Evolutionary conservation across 2,797 vertebrate species (phyloP).

Genomic region (Oreochromis grahami): DNA sequence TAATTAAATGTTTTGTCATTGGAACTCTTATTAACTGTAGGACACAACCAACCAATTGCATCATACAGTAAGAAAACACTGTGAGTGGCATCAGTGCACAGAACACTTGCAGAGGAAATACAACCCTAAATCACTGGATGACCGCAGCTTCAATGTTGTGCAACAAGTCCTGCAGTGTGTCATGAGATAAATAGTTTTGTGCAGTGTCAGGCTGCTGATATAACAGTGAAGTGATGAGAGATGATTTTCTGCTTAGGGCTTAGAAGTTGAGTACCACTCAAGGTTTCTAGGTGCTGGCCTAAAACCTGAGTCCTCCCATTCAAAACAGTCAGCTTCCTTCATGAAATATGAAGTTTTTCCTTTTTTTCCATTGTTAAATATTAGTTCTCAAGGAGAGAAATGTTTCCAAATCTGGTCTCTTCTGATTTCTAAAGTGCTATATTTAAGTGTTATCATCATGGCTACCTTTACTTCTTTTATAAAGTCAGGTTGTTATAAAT

Average conservation of each 20-base stretch:
- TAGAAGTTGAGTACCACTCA: background rate
- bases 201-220: background rate
- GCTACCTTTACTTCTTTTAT: background rate
- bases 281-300: background rate
- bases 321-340: background rate
- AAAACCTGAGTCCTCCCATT: background rate
- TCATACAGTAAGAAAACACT: background rate
- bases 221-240: background rate
- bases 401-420: background rate
- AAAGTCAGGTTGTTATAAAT: background rate
- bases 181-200: constrained; percentile 12
- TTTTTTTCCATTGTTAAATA: background rate
- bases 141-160: background rate
- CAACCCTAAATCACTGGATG: background rate
- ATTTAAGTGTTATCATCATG: background rate
- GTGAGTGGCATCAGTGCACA: background rate
- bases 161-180: background rate
- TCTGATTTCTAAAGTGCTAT: background rate
- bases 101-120: background rate
- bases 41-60: background rate
- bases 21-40: background rate
- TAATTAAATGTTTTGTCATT: background rate
- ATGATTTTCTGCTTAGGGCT: background rate
- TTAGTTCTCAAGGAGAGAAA: background rate
- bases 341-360: background rate